Evolutionary conservation across 92 coral and sea anemone species (phyloP), one percentile per base, ranked within the genome.

Genomic region (Palythoa heliodiscus): DNA sequence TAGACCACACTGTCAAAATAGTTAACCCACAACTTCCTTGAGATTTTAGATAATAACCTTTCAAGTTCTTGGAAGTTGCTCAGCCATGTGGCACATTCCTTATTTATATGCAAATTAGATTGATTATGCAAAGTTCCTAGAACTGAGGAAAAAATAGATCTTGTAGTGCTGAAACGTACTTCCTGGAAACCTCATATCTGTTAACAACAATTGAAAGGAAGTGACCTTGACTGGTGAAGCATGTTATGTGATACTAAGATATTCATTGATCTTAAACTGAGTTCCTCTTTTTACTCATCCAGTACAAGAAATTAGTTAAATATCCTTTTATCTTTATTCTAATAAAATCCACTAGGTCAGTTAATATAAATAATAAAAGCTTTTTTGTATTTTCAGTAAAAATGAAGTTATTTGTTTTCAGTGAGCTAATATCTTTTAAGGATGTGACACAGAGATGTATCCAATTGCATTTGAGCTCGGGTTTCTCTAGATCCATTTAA

Each of bases 41-140:
- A 9, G 7, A 69, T 5, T 20, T 23, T 24, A 7, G 23, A 40
- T 16, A 10, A 29, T 72, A 50, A 72, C 61, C 61, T 76, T 19
- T 54, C 53, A 10, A 29, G 35, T 64, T 80, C 74, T 64, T 4
- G 19, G 73, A 80, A 80, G 47, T 5, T 80, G 73, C 4, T 38
- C 84, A 66, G 48, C 17, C 84, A 80, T 40, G 63, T 40, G 84
- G 13, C 66, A 15, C 63, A 20, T 7, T 43, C 73, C 73, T 9
- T 11, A 80, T 64, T 64, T 50, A 5, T 64, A 64, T 80, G 74
- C 22, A 66, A 80, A 80, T 63, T 68, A 43, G 50, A 13, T 22
- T 80, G 19, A 80, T 80, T 80, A 20, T 80, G 40, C 58, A 64
- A 35, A 80, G 54, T 80, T 80, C 74, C 70, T 14, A 25, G 84